Conservation (phyloP, 2,888 invertebrate species). For the Nasonia oneida region DNA sequence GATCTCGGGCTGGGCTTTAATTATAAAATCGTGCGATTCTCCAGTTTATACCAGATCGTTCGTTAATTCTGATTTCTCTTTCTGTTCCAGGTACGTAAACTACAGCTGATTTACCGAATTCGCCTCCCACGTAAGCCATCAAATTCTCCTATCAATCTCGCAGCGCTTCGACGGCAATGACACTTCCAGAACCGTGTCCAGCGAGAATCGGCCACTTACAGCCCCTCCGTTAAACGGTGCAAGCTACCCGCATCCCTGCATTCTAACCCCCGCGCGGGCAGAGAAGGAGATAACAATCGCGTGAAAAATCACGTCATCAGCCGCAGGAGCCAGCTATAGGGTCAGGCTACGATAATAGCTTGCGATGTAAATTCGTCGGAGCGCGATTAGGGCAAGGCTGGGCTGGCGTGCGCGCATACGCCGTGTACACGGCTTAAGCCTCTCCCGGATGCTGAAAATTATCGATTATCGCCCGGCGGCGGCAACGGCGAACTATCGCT, state of each 20-base stretch:
- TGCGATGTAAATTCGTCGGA: conserved; percentile 44
- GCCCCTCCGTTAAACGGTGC: background rate
- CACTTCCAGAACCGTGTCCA: background rate
- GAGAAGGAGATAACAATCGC: conserved; percentile 5
- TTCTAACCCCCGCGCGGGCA: background rate
- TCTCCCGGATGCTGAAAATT: conserved; percentile 57
- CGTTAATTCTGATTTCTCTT: background rate
- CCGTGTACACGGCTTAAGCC: conserved; percentile 26
- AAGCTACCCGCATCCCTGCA: background rate
- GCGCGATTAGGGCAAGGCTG: conserved; percentile 9
- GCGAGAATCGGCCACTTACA: background rate
- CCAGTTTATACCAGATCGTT: no score
- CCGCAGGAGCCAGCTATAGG: background rate
- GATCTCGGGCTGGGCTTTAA: background rate
- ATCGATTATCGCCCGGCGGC: conserved; percentile 56
- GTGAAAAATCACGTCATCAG: conserved; percentile 22
- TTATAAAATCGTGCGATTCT: background rate
- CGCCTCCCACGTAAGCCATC: no score
- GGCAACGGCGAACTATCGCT: conserved; percentile 36
- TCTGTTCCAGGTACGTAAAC: background rate
- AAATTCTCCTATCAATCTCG: no score
- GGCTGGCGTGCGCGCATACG: background rate
- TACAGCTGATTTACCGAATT: no score
- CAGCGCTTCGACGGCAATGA: no score
- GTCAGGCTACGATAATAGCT: conserved; percentile 33